Percentiles rank a stretch among this genome's conserved stretches.
phyloP scores from a whole-genome alignment of 2,888 invertebrate genomes.

The Coleophora flavipennella region DNA sequence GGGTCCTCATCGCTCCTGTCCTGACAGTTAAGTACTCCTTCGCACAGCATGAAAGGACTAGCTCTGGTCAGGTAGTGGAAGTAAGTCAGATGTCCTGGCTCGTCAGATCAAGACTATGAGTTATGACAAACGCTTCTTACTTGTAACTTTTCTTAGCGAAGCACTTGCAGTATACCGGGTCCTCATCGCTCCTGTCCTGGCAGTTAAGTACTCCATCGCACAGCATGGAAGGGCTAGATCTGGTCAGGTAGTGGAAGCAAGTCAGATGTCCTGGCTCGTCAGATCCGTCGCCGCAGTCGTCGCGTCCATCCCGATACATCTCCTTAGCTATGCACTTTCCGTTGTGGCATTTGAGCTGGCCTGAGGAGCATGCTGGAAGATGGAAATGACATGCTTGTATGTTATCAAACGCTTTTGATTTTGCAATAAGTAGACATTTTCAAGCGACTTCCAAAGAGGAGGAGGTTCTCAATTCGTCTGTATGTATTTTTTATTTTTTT shows the following conservation, averaged over 20 bases:
- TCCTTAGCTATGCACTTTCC: conserved; percentile 79
- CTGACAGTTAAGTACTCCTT: conserved; percentile 82
- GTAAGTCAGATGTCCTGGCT: conserved; percentile 74
- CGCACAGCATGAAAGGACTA: conserved; percentile 79
- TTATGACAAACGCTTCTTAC: conserved; percentile 26
- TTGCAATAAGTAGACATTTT: too few species aligned
- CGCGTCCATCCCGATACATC: conserved; percentile 76
- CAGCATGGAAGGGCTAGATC: conserved; percentile 78
- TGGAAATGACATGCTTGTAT: too few species aligned
- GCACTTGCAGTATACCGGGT: conserved; percentile 76
- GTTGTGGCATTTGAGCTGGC: conserved; percentile 78
- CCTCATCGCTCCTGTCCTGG: conserved; percentile 83
- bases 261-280: conserved; percentile 78
- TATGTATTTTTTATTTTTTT: too few species aligned
- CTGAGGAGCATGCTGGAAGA: conserved; percentile 74
- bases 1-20: conserved; percentile 85
- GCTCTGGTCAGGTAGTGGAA: conserved; percentile 78
- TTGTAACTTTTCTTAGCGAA: conserved; percentile 44
- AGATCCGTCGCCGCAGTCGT: conserved; percentile 80
- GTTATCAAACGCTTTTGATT: too few species aligned
- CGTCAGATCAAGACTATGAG: too few species aligned
- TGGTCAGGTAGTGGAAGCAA: conserved; percentile 77
- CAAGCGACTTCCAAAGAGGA: too few species aligned
- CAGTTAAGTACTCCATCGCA: conserved; percentile 87
- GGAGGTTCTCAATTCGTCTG: too few species aligned